Percentiles rank a stretch among this genome's conserved stretches.
phyloP scores from a whole-genome alignment of 2,797 vertebrate species.

The Miopithecus talapoin region DNA sequence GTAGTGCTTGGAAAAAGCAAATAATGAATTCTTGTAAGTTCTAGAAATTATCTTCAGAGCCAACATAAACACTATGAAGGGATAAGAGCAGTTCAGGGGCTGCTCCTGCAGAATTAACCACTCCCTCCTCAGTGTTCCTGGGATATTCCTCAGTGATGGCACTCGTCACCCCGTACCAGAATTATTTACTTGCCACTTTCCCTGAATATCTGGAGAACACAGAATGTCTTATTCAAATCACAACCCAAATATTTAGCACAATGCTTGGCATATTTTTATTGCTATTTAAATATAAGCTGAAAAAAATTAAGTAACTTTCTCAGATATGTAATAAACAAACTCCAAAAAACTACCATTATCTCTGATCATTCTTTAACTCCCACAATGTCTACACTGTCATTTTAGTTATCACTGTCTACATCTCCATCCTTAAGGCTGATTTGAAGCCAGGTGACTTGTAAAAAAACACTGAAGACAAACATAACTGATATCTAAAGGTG shows the following conservation, averaged over 20 bases:
- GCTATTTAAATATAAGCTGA: not conserved
- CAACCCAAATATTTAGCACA: not conserved
- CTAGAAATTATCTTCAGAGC: constrained; percentile 45
- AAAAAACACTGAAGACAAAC: not conserved
- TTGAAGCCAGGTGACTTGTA: not conserved
- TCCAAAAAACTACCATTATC: not conserved
- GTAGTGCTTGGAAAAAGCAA: constrained; percentile 18
- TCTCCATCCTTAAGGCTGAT: not conserved
- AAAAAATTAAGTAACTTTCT: not conserved
- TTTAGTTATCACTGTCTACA: not conserved
- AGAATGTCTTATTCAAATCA: not conserved
- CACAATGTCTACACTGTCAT: not conserved
- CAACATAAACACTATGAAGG: not conserved
- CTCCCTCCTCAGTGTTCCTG: rapidly evolving
- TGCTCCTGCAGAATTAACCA: not conserved
- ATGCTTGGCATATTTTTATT: not conserved
- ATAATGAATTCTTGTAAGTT: not conserved
- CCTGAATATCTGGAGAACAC: not conserved
- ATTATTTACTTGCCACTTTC: not conserved
- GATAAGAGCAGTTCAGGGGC: not conserved
- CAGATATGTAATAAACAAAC: not conserved
- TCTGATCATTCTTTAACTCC: not conserved
- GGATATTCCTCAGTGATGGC: not conserved
- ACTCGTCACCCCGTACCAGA: rapidly evolving
- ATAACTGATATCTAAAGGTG: not conserved